phyloP scores from a whole-genome alignment of 2,888 invertebrate genomes.

The Apotomis turbidana region DNA sequence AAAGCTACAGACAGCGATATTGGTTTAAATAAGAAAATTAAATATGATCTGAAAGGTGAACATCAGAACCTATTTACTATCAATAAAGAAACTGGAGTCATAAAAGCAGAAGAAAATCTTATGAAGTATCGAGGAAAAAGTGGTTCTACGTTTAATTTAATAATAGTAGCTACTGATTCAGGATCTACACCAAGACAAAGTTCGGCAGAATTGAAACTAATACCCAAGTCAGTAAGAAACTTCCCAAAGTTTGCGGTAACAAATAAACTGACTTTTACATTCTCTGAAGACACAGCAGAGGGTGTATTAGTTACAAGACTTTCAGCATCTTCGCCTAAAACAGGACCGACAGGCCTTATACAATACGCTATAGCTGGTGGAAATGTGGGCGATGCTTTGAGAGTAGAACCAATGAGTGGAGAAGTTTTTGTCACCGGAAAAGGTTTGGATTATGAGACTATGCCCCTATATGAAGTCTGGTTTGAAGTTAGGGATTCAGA shows the following conservation, averaged over 20 bases:
- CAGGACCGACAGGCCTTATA: slow-evolving; percentile 87
- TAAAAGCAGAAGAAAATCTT: slow-evolving; percentile 90
- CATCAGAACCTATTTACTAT: slow-evolving; percentile 91
- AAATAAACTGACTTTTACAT: slow-evolving; percentile 88
- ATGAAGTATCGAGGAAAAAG: slow-evolving; percentile 78
- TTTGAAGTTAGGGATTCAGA: slow-evolving; percentile 95
- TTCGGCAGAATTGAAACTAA: slow-evolving; percentile 89
- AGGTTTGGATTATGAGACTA: slow-evolving; percentile 93
- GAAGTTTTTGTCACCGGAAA: slow-evolving; percentile 90
- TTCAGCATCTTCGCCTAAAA: slow-evolving; percentile 91
- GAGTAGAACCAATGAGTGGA: slow-evolving; percentile 90
- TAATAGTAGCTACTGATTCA: slow-evolving; percentile 92
- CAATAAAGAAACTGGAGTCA: slow-evolving; percentile 92
- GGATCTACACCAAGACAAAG: slow-evolving; percentile 88
- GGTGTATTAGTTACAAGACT: slow-evolving; percentile 90
- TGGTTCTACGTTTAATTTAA: slow-evolving; percentile 86
- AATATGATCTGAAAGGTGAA: slow-evolving; percentile 90
- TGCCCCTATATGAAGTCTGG: slow-evolving; percentile 95
- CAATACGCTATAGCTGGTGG: slow-evolving; percentile 96
- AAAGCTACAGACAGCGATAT: slow-evolving; percentile 93
- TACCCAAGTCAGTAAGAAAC: slow-evolving; percentile 88
- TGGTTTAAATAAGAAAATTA: slow-evolving; percentile 91
- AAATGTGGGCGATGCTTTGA: slow-evolving; percentile 93
- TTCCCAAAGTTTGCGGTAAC: slow-evolving; percentile 92
- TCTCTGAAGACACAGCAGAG: slow-evolving; percentile 91